Base-by-base conservation (phyloP, 2,113 vertebrate species). In the Rhea americana region DNA sequence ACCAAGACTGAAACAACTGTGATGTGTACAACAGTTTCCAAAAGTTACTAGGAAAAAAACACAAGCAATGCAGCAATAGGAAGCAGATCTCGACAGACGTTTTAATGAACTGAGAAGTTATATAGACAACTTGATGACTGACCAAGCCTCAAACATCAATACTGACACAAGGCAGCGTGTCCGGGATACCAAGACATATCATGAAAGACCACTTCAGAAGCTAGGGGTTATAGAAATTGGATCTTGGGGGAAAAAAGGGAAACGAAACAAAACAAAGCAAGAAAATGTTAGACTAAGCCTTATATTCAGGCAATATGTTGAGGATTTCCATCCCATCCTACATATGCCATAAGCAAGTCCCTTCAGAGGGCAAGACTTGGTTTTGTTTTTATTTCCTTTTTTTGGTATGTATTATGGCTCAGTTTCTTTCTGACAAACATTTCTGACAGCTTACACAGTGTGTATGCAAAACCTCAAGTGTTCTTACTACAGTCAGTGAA, bases 221-320 rank as follows among this genome's bases (percentile, higher is more conserved):
- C 19, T 25, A 26, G 16, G n/a, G 11, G 3, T 53, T 77, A 76
- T 16, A 74, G 67, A 82, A 82, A 32, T 35, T 82, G 67, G 65
- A 61, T 25, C 11, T 11, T 4, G 17, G 21, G 2, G 56, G 12
- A 53, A 25, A 20, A 55, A 26, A 25, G 2, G 9, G 16, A 14
- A 3, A 5, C 0, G 16, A 10, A n/a, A 70, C 14, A 13, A 50
- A n/a, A n/a, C 41, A 5, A 11, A 83, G 68, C 2, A 85, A 13
- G 18, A 47, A 32, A 51, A 56, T 25, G 19, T 19, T 24, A 85
- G 28, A 55, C 39, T 51, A 78, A 81, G 25, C 4, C 11, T 76
- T 20, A 51, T 53, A 47, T 62, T 89, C 66, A 45, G 17, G 19
- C 1, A 13, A 32, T 37, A 61, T 6, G 18, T 50, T 12, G 13